Evolutionary conservation across 1,140 invertebrate genomes (phyloP), one percentile per base, ranked within the genome.

Genomic region (Bombus ignitus): DNA sequence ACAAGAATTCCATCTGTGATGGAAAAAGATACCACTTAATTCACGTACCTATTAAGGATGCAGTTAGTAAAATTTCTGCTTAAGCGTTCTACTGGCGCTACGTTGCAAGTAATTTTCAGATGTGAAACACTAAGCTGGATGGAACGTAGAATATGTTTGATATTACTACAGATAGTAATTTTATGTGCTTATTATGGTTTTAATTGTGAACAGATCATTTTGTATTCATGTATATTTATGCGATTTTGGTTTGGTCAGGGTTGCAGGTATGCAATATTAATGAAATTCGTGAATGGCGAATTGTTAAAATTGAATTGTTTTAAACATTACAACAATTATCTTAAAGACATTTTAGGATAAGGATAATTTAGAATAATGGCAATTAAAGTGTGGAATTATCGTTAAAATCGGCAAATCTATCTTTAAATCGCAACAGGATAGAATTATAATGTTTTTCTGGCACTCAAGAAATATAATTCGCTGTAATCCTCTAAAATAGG

Each of bases 1-100:
- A 79, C 77, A 62, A 68, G 65, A 18, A 68, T 47, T 68, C 39
- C 53, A 6, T 37, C 15, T n/a, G 9, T 9, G 37, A 73, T 73
- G 65, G 62, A 81, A 72, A 81, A 81, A 15, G 28, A 53, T 47
- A 53, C 25, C 35, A 53, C 37, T 62, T 81, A 59, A 71, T 71
- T 71, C 47, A 12, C 3, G 3, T 18, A 15, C 18, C 32, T 72
- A 53, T 81, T 57, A 72, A 44, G n/a, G 2, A 28, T 10, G 57
- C 65, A 15, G 57, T 15, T 42, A n/a, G 18, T 18, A 2, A 22
- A 32, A 37, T 62, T 2, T 35, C 37, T 42, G 15, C 1, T 35
- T 28, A 5, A 15, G 37, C 28, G 25, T 9, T 62, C n/a, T 32
- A 53, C 39, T 28, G 13, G 18, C 9, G 4, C 13, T 59, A 28